phyloP scores from a whole-genome alignment of 2,113 vertebrate genomes.

The Thymallus thymallus region DNA sequence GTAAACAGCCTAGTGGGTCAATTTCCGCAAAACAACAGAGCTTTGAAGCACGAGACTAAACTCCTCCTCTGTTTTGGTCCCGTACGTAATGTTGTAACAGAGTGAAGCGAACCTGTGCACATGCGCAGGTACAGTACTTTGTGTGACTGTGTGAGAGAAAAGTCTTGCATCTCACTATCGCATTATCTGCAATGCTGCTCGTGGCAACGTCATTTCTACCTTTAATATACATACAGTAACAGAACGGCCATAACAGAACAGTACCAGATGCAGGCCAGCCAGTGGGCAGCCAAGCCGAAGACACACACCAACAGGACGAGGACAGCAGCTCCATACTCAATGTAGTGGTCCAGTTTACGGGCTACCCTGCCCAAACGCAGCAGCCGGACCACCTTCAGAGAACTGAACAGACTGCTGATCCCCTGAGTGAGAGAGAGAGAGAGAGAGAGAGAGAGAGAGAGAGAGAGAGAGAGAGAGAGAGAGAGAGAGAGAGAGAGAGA shows the following conservation, averaged over 20 bases:
- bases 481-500: neutral
- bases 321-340: conserved; percentile 93
- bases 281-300: conserved; percentile 96
- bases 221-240: too few relatives aligned
- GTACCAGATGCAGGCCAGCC: conserved; percentile 97
- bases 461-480: neutral
- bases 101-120: too few relatives aligned
- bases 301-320: conserved; percentile 96
- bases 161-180: too few relatives aligned
- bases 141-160: too few relatives aligned
- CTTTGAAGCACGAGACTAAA: too few relatives aligned
- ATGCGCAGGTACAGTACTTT: too few relatives aligned
- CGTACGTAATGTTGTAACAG: too few relatives aligned
- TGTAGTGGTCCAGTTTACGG: conserved; percentile 97
- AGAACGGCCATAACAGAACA: neutral
- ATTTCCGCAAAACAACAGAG: too few relatives aligned
- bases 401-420: conserved; percentile 98
- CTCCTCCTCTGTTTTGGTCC: too few relatives aligned
- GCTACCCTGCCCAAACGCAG: conserved; percentile 93
- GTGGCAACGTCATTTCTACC: too few relatives aligned
- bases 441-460: neutral
- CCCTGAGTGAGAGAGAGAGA: conserved; percentile 73
- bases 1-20: too few relatives aligned
- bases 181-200: too few relatives aligned
- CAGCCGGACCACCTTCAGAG: conserved; percentile 92